Percentiles rank a stretch among this genome's conserved stretches.
These are phyloP conservation scores for Empidonax traillii DNA, from an alignment of 2,113 vertebrate species.

Conservation along the genomic window DNA sequence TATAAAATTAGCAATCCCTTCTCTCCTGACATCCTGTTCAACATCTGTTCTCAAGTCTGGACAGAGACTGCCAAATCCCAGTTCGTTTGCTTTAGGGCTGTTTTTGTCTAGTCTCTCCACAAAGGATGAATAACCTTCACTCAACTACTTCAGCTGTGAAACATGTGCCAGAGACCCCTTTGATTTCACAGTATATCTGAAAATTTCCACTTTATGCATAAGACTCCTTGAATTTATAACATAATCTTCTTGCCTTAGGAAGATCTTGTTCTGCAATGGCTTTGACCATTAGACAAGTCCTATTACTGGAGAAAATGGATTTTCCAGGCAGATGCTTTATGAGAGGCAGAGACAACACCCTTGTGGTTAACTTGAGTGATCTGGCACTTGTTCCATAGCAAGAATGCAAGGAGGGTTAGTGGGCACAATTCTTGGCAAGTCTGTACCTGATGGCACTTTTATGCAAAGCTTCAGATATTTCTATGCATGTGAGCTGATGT, in stretches of 20 bases:
- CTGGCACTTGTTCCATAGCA: background rate
- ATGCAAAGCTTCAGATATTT: background rate
- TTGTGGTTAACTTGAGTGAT: background rate
- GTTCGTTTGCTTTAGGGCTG: background rate
- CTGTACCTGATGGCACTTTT: background rate
- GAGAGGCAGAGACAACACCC: background rate
- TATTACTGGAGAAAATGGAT: background rate
- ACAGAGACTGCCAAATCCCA: background rate
- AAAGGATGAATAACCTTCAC: background rate
- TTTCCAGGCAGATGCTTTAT: background rate
- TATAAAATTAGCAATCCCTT: background rate
- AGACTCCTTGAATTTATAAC: background rate
- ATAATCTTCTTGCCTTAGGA: background rate
- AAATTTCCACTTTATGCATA: background rate
- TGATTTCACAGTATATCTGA: background rate
- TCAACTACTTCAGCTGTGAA: background rate
- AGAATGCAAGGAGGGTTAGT: background rate
- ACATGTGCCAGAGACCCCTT: background rate
- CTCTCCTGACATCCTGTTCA: background rate
- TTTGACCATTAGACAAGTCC: background rate
- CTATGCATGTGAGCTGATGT: accelerated
- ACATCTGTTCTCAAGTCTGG: conserved; percentile 28
- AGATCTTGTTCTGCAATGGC: background rate
- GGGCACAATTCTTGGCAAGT: background rate
- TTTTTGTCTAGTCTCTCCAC: background rate